Evolutionary conservation across 2,888 invertebrate species (phyloP).

Genomic region (Cremastinae sp.): DNA sequence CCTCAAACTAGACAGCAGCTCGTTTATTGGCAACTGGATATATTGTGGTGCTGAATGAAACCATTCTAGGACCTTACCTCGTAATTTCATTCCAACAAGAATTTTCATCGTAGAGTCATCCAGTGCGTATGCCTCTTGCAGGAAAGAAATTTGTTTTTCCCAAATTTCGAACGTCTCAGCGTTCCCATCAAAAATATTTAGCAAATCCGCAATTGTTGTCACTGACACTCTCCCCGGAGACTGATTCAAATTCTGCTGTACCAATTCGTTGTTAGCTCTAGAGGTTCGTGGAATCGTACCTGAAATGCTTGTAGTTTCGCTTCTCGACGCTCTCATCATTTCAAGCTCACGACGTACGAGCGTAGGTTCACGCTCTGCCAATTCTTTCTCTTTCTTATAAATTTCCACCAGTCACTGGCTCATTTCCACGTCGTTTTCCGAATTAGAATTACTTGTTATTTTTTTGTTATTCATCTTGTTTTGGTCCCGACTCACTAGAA

Average conservation of each 20-base stretch:
- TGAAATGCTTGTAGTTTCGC: background rate
- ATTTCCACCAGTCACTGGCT: background rate
- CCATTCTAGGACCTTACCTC: slow-evolving; percentile 7
- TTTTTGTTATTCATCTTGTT: background rate
- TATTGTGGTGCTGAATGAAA: slow-evolving; percentile 16
- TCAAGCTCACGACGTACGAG: background rate
- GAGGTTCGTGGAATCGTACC: background rate
- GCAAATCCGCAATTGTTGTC: slow-evolving; percentile 9
- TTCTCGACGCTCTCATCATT: background rate
- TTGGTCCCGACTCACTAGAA: background rate
- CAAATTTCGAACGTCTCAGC: slow-evolving; percentile 1
- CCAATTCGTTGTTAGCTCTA: too few species aligned
- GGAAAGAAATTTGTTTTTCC: slow-evolving; percentile 7
- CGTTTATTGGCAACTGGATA: slow-evolving; percentile 9
- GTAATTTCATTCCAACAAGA: background rate
- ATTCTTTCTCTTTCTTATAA: slow-evolving; percentile 9
- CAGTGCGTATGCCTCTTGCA: background rate
- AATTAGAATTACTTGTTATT: too few species aligned
- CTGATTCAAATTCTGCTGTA: too few species aligned
- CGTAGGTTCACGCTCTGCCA: slow-evolving; percentile 9
- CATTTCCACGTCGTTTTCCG: background rate
- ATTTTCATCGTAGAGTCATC: slow-evolving; percentile 5
- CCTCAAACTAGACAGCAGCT: background rate
- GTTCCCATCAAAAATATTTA: background rate
- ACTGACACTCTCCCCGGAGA: background rate